A percentile compares a stretch with the other conserved stretches of the same genome.
Conservation (phyloP, 2,888 invertebrate species). For the Scaptomyza flava region DNA sequence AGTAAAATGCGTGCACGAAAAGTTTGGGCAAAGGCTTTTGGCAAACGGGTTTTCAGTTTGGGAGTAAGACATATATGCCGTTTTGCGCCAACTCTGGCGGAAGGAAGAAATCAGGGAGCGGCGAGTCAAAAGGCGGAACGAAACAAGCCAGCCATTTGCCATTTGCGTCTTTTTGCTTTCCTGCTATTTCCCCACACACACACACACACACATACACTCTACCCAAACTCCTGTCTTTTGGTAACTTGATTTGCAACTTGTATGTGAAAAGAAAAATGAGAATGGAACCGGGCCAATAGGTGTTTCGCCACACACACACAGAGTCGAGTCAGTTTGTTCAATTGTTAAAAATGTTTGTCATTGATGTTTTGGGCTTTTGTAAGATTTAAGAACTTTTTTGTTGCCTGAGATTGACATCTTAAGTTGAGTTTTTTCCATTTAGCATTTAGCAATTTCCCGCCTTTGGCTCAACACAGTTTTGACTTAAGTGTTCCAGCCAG, state of each 20-base stretch:
- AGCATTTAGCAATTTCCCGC: conserved; percentile 19
- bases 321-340: conserved; percentile 52
- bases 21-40: conserved; percentile 30
- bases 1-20: conserved; percentile 15
- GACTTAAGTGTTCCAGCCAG: conserved; percentile 59
- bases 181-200: background rate
- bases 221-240: conserved; percentile 8
- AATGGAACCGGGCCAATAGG: conserved; percentile 8
- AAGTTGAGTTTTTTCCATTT: conserved; percentile 50
- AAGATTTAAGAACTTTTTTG: conserved; percentile 49
- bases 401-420: conserved; percentile 50
- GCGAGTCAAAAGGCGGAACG: conserved; percentile 62
- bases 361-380: conserved; percentile 64
- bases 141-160: conserved; percentile 72
- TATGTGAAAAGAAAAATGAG: conserved; percentile 23
- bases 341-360: conserved; percentile 69
- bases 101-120: conserved; percentile 77
- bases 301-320: conserved; percentile 38
- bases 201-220: background rate
- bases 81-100: conserved; percentile 55
- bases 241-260: conserved; percentile 77
- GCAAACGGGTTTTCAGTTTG: conserved; percentile 9
- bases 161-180: conserved; percentile 45
- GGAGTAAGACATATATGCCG: conserved; percentile 34
- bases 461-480: conserved; percentile 28